phyloP scores from a whole-genome alignment of 2,113 vertebrate species.

The Paratilapia polleni region DNA sequence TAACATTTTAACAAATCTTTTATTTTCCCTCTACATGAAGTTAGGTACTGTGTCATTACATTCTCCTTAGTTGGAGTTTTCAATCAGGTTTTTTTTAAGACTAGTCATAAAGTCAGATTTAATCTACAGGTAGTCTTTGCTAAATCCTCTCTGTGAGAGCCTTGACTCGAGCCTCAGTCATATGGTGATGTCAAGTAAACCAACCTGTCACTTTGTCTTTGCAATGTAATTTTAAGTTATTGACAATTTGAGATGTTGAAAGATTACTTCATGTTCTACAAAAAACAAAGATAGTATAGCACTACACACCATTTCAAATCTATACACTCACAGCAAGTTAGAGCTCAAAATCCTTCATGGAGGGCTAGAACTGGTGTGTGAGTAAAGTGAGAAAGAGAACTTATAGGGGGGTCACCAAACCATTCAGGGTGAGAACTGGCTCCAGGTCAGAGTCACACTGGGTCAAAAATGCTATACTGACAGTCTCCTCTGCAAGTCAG shows the following conservation, averaged over 20 bases:
- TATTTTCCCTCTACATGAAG: neutral
- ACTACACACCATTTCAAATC: neutral
- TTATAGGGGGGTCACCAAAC: neutral
- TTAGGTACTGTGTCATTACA: neutral
- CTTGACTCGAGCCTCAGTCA: neutral
- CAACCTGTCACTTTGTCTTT: constrained; percentile 4
- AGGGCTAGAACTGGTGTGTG: neutral
- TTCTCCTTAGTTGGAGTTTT: neutral
- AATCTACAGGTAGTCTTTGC: neutral
- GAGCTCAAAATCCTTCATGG: neutral
- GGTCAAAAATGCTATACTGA: neutral
- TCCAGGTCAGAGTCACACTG: neutral
- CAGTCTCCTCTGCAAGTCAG: neutral
- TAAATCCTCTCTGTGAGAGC: neutral
- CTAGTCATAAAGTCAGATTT: neutral
- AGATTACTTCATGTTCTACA: neutral
- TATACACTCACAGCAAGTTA: neutral
- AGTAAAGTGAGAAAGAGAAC: neutral
- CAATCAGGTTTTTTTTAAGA: neutral
- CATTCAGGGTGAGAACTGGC: neutral
- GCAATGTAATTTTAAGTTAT: neutral
- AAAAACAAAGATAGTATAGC: neutral
- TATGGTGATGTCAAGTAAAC: neutral
- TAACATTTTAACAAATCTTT: neutral
- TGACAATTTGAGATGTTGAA: constrained; percentile 11